A percentile compares a stretch with the other conserved stretches of the same genome.
Conservation (phyloP, 2,113 vertebrate genomes). For the Poecilia latipinna region DNA sequence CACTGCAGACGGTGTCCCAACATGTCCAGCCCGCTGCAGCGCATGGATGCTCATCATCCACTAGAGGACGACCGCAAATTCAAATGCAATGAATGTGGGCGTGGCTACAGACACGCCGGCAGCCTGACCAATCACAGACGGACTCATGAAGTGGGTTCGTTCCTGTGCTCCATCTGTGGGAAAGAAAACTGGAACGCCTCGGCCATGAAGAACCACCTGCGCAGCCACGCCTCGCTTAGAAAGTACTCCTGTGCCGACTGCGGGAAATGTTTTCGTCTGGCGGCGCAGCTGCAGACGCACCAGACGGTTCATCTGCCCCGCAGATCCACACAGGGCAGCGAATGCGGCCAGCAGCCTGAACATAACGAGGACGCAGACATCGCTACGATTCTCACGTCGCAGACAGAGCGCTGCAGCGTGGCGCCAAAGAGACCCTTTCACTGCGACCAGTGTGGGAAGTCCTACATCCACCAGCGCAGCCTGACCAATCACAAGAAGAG, state of each 20-base stretch:
- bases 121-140: conserved; percentile 88
- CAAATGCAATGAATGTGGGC: conserved; percentile 86
- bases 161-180: conserved; percentile 82
- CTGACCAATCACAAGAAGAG: conserved; percentile 90
- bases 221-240: conserved; percentile 78
- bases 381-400: conserved; percentile 25
- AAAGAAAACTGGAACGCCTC: conserved; percentile 82
- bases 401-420: conserved; percentile 61
- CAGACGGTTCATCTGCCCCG: conserved; percentile 72
- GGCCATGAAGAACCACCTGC: conserved; percentile 81
- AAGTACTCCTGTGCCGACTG: conserved; percentile 78
- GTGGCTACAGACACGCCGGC: conserved; percentile 87
- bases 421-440: conserved; percentile 73
- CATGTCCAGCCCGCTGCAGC: conserved; percentile 75
- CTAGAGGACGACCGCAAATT: conserved; percentile 81
- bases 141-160: conserved; percentile 85
- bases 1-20: conserved; percentile 37
- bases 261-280: conserved; percentile 79
- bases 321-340: conserved; percentile 36
- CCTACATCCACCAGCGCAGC: conserved; percentile 88
- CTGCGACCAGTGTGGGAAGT: conserved; percentile 87
- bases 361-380: conserved; percentile 24
- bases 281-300: conserved; percentile 77
- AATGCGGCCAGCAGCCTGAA: conserved; percentile 45
- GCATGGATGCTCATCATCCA: conserved; percentile 64